Evolutionary conservation across 2,888 invertebrate genomes (phyloP).

Genomic region (Scaptomyza caliginosa): DNA sequence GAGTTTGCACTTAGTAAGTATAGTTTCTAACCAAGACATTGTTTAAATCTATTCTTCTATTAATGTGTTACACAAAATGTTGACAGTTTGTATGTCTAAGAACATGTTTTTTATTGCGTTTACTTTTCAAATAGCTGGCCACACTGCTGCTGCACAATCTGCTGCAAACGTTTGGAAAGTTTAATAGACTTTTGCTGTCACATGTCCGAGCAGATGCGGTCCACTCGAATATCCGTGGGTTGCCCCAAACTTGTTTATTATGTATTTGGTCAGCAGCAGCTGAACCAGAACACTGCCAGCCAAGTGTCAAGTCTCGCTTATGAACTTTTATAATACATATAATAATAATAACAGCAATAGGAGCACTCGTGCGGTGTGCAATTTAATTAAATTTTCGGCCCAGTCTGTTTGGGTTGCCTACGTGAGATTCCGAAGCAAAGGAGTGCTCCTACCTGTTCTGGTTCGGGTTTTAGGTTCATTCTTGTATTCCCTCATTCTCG

Average conservation of each 20-base stretch:
- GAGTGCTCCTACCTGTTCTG: slow-evolving; percentile 1
- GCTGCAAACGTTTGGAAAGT: not conserved
- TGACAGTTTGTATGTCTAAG: not conserved
- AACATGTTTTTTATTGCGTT: not conserved
- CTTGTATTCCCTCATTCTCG: slow-evolving; percentile 7
- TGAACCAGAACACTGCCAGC: slow-evolving; percentile 11
- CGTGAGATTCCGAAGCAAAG: slow-evolving; percentile 26
- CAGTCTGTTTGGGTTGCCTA: slow-evolving; percentile 29
- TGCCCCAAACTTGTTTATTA: slow-evolving; percentile 37
- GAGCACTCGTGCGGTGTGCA: slow-evolving; percentile 50
- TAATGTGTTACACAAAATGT: not conserved
- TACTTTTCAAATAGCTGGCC: not conserved
- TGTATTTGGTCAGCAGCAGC: slow-evolving; percentile 17
- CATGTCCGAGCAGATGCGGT: not conserved
- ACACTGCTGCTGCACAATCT: not conserved
- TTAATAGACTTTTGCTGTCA: not conserved
- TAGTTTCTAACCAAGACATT: too few relatives aligned
- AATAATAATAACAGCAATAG: slow-evolving; percentile 31
- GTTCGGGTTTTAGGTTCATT: slow-evolving; percentile 11
- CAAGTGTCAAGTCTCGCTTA: slow-evolving; percentile 18
- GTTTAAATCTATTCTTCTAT: not conserved
- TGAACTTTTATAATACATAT: slow-evolving; percentile 37
- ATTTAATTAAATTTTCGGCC: slow-evolving; percentile 74
- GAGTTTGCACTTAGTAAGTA: too few relatives aligned
- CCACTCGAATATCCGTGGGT: slow-evolving; percentile 1